Conservation (phyloP, 2,888 invertebrate species). For the Stenurella melanura region DNA sequence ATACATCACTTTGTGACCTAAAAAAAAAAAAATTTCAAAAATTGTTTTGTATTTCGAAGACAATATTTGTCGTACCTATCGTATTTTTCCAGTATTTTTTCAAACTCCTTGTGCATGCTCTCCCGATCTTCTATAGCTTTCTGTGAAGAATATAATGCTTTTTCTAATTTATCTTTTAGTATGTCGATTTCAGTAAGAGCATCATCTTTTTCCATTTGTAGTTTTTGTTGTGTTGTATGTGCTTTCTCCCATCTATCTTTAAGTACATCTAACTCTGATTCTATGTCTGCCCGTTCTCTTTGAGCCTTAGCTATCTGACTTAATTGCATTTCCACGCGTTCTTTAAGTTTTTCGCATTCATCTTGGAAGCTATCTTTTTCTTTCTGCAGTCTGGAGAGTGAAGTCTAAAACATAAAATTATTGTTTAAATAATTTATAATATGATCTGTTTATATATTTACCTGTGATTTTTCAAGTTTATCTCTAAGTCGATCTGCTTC, state of each 20-base stretch:
- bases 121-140: slow-evolving; percentile 93
- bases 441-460: slow-evolving; percentile 68
- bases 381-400: slow-evolving; percentile 88
- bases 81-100: slow-evolving; percentile 94
- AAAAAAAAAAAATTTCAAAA: slow-evolving; percentile 60
- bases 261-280: slow-evolving; percentile 89
- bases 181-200: slow-evolving; percentile 89
- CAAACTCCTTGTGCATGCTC: slow-evolving; percentile 91
- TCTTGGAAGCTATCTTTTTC: slow-evolving; percentile 89
- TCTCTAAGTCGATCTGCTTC: slow-evolving; percentile 91
- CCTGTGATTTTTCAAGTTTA: slow-evolving; percentile 93
- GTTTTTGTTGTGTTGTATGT: slow-evolving; percentile 87
- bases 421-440: background rate
- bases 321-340: slow-evolving; percentile 87
- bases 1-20: slow-evolving; percentile 92
- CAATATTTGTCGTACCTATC: slow-evolving; percentile 80
- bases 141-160: slow-evolving; percentile 86
- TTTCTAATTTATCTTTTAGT: slow-evolving; percentile 92
- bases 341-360: slow-evolving; percentile 87
- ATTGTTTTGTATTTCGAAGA: slow-evolving; percentile 88
- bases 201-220: slow-evolving; percentile 91
- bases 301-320: slow-evolving; percentile 88
- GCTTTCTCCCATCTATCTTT: slow-evolving; percentile 91
- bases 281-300: slow-evolving; percentile 88
- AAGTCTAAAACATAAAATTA: slow-evolving; percentile 74